Conservation (phyloP, 53 echinoderm and acorn worm genomes). For the Pentamera pediparva region DNA sequence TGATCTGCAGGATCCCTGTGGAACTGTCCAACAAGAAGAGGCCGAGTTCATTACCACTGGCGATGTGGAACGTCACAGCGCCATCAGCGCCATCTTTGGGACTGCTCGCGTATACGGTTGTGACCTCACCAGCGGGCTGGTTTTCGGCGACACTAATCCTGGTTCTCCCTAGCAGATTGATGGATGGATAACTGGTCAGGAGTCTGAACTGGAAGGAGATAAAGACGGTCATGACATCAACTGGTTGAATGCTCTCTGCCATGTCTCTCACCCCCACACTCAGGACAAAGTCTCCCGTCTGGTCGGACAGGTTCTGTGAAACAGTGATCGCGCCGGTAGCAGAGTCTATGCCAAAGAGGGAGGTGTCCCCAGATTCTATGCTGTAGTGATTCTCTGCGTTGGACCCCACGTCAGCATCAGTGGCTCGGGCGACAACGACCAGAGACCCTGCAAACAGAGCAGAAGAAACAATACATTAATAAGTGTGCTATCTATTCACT, state of each 20-base stretch:
- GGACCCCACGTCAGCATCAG: slow-evolving; percentile 53
- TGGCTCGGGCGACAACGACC: slow-evolving; percentile 57
- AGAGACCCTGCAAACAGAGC: slow-evolving; percentile 53
- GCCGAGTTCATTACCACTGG: slow-evolving; percentile 63
- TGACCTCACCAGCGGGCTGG: slow-evolving; percentile 33
- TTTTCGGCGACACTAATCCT: slow-evolving; percentile 51
- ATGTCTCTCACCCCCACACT: slow-evolving; percentile 57
- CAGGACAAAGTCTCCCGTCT: slow-evolving; percentile 46
- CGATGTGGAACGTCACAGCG: slow-evolving; percentile 48
- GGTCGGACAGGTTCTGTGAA: slow-evolving; percentile 49
- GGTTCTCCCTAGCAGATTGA: slow-evolving; percentile 45
- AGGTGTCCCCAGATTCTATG: slow-evolving; percentile 61
- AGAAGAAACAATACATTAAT: not conserved
- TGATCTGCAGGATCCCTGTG: slow-evolving; percentile 57
- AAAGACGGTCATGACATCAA: slow-evolving; percentile 18
- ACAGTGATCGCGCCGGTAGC: slow-evolving; percentile 62
- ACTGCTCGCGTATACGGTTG: slow-evolving; percentile 49
- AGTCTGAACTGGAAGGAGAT: not conserved
- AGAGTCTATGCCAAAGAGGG: slow-evolving; percentile 50
- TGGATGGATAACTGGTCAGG: slow-evolving; percentile 48
- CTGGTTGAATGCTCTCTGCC: slow-evolving; percentile 3
- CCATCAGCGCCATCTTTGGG: slow-evolving; percentile 42
- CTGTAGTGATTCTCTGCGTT: slow-evolving; percentile 71
- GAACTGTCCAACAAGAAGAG: slow-evolving; percentile 52
- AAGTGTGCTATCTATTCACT: not conserved